Base-by-base conservation (phyloP, 2,797 vertebrate genomes). In the Natrix natrix region DNA sequence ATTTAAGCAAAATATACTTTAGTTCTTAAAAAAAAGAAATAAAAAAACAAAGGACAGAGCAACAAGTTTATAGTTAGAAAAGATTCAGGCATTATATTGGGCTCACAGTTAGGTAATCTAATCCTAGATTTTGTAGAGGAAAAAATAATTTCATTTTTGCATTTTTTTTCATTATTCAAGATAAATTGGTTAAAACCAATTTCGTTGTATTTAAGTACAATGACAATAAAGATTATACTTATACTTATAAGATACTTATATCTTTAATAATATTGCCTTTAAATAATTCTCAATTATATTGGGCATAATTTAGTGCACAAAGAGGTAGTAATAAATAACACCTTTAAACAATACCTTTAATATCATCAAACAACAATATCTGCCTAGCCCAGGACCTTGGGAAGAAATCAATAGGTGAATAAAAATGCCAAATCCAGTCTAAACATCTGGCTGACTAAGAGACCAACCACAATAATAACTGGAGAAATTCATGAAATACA, bases 1-100 rank as follows among this genome's bases (percentile, higher is more conserved):
- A 87, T 63, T 95, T 91, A 90, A 83, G 93, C 7, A 93, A 57
- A 88, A 3, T 26, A 52, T 74, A 91, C 22, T 63, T 17, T 48
- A 69, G 24, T 48, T 87, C 28, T 56, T 66, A 69, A 13, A 5
- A 88, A 2, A 1, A 37, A 8, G 0, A 28, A 56, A n/a, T 0
- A 32, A 55, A 8, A 32, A 56, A 26, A 55, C 12, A 26, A 43
- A 10, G 16, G 14, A n/a, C 28, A 56, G 54, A 55, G 26, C 52
- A 54, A 55, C 24, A 28, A 56, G 14, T 55, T 22, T 56, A 87
- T 32, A 56, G 32, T 78, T 20, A 78, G 17, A 78, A 78, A 78
- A 78, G 8, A 43, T 78, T 17, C 37, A 37, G 74, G 74, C 37
- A 43, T 78, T 78, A 43, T 43, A 43, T 17, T 78, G 32, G 22